A percentile compares a stretch with the other conserved stretches of the same genome.
These are phyloP conservation scores for Petroica traversi DNA, from an alignment of 2,113 vertebrate species.

Conservation along the genomic window DNA sequence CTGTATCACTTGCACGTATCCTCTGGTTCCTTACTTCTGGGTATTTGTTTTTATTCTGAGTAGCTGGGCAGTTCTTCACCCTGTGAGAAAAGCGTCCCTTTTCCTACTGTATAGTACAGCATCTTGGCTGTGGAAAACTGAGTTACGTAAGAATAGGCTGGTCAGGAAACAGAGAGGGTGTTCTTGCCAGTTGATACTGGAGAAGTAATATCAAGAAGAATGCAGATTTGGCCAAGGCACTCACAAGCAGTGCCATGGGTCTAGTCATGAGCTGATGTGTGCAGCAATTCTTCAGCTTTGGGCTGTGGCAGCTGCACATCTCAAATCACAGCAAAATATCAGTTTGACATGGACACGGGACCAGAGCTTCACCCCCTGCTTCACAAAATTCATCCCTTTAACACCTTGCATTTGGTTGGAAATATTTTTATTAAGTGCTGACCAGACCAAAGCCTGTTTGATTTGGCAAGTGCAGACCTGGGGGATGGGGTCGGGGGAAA, in stretches of 20 bases:
- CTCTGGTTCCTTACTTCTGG: neutral
- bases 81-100: neutral
- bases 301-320: neutral
- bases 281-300: neutral
- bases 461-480: neutral
- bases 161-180: slow-evolving; percentile 17
- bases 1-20: neutral
- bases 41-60: neutral
- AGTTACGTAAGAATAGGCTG: slow-evolving; percentile 11
- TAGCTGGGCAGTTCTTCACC: fast-evolving
- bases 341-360: neutral
- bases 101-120: neutral
- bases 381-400: neutral
- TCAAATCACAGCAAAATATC: neutral
- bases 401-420: neutral
- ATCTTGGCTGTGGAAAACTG: neutral
- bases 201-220: slow-evolving; percentile 46
- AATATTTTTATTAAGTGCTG: neutral
- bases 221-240: slow-evolving; percentile 21
- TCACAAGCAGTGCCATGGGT: neutral
- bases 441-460: slow-evolving; percentile 18
- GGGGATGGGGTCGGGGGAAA: neutral
- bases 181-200: slow-evolving; percentile 37
- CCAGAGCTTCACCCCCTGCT: neutral
- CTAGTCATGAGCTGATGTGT: neutral